These are phyloP conservation scores for Microcebus murinus DNA, from an alignment of 2,113 vertebrate genomes.

Conservation along the genomic window DNA sequence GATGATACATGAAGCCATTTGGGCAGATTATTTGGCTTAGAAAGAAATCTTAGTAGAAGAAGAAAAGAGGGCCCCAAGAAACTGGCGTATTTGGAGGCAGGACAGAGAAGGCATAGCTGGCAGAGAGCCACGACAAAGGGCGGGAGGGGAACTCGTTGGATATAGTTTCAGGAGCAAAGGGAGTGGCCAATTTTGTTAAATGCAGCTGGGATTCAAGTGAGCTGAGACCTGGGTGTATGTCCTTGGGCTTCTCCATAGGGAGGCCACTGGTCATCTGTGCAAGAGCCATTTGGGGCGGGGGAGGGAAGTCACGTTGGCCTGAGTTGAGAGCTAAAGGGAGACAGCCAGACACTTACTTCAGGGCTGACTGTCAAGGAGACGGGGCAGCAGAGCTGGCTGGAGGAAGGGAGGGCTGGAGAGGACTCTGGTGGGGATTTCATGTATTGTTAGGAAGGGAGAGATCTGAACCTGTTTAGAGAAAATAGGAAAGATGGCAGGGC, in stretches of 20 bases:
- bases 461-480: not conserved
- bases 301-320: not conserved
- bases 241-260: not conserved
- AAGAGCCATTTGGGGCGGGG: not conserved
- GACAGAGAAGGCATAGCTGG: not conserved
- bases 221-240: not conserved
- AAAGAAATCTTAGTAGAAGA: not conserved
- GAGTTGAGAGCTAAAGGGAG: not conserved
- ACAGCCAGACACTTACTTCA: not conserved
- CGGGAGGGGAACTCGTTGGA: rapidly evolving
- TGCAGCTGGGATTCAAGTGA: not conserved
- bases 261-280: not conserved
- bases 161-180: not conserved
- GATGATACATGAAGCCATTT: not conserved
- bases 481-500: not conserved
- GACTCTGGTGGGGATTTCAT: not conserved
- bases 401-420: not conserved
- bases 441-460: not conserved
- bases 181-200: not conserved
- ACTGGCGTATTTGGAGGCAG: not conserved
- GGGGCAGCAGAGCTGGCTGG: not conserved
- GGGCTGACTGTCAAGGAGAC: not conserved
- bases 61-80: not conserved
- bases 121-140: not conserved
- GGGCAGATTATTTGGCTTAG: not conserved